Evolutionary conservation across 2,888 invertebrate genomes (phyloP).

Genomic region (Acholoe squamosa): DNA sequence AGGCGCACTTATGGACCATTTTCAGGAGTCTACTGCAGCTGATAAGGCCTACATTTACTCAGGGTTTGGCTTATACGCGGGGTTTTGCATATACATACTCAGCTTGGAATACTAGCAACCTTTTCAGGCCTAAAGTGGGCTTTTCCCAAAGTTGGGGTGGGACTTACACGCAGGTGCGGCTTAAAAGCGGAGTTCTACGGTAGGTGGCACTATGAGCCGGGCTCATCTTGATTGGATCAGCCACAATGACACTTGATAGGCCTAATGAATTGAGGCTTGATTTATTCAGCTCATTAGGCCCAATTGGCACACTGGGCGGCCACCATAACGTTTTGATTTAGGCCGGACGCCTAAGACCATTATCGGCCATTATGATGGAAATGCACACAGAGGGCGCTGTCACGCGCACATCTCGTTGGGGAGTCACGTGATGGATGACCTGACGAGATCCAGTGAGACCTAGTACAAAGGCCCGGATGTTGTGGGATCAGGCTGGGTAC

Average conservation of each 20-base stretch:
- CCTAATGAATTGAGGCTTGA: slow-evolving; percentile 51
- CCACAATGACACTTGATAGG: slow-evolving; percentile 47
- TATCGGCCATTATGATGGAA: slow-evolving; percentile 49
- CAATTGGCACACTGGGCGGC: slow-evolving; percentile 43
- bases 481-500: slow-evolving; percentile 2
- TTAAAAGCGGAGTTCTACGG: neutral
- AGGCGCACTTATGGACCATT: too few species aligned
- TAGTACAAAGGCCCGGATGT: slow-evolving; percentile 38
- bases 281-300: slow-evolving; percentile 58
- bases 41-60: too few species aligned
- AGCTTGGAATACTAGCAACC: too few species aligned
- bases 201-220: neutral
- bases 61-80: too few species aligned
- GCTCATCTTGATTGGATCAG: slow-evolving; percentile 41
- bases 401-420: slow-evolving; percentile 61
- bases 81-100: too few species aligned
- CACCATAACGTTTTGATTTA: slow-evolving; percentile 58
- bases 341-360: slow-evolving; percentile 19
- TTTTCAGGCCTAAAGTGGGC: too few species aligned
- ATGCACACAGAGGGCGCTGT: slow-evolving; percentile 47
- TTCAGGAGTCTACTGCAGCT: too few species aligned
- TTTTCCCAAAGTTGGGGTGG: too few species aligned
- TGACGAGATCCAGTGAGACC: slow-evolving; percentile 53
- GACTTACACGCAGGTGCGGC: too few species aligned
- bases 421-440: slow-evolving; percentile 57